Evolutionary conservation across 2,888 invertebrate genomes (phyloP).

Genomic region (Maniola hyperantus): DNA sequence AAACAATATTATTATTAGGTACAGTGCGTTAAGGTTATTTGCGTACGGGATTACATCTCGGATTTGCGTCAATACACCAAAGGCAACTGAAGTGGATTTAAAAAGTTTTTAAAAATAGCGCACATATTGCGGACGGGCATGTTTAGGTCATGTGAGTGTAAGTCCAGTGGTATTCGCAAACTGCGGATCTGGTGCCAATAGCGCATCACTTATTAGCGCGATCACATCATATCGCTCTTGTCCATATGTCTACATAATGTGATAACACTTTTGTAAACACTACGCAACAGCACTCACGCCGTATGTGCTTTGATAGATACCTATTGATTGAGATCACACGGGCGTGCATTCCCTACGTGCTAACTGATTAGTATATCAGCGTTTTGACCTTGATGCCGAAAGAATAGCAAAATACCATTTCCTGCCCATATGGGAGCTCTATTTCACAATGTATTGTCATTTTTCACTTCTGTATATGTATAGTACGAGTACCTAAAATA

Average conservation of each 20-base stretch:
- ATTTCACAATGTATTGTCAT: conserved; percentile 9
- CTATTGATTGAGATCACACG: conserved; percentile 52
- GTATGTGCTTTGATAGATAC: conserved; percentile 56
- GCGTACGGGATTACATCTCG: conserved; percentile 44
- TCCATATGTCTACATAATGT: conserved; percentile 52
- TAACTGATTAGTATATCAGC: conserved; percentile 27
- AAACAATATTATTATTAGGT: conserved; percentile 13
- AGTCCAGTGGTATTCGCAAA: conserved; percentile 57
- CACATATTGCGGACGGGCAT: conserved; percentile 49
- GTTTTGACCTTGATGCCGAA: conserved; percentile 18
- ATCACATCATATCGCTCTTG: conserved; percentile 49
- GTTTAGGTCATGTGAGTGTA: conserved; percentile 72
- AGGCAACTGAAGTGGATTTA: conserved; percentile 69
- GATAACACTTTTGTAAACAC: conserved; percentile 73
- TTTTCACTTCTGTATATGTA: not conserved
- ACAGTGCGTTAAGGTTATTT: conserved; percentile 2
- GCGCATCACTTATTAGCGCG: conserved; percentile 63
- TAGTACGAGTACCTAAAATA: not conserved
- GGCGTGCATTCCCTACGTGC: conserved; percentile 27
- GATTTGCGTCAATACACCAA: conserved; percentile 64
- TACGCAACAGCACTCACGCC: conserved; percentile 52
- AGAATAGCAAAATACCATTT: conserved; percentile 5
- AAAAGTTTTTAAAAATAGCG: conserved; percentile 72
- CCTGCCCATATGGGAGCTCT: not conserved
- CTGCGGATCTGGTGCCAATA: conserved; percentile 69